Percentiles rank a stretch among this genome's conserved stretches.
Evolutionary conservation across 2,888 invertebrate species (phyloP).

Genomic region (Helicoverpa assulta): DNA sequence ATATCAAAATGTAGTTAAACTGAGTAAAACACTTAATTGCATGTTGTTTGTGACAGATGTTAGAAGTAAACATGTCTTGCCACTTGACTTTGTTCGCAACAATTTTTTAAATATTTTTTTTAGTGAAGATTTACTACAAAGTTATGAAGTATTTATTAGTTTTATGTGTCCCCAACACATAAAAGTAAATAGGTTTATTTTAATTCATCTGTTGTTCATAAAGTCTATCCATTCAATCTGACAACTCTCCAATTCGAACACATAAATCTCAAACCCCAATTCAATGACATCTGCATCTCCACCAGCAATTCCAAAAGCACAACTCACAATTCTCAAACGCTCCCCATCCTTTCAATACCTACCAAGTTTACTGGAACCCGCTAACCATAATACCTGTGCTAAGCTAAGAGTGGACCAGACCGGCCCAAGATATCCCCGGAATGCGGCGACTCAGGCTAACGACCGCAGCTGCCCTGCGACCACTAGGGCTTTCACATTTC

Average conservation of each 20-base stretch:
- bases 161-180: too few species aligned
- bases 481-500: slow-evolving; percentile 67
- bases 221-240: too few species aligned
- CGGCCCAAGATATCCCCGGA: slow-evolving; percentile 53
- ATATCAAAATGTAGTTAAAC: slow-evolving; percentile 33
- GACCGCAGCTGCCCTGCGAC: slow-evolving; percentile 64
- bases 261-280: too few species aligned
- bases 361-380: slow-evolving; percentile 35
- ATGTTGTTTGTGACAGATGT: slow-evolving; percentile 35
- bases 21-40: slow-evolving; percentile 30
- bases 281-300: too few species aligned
- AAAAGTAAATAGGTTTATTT: too few species aligned
- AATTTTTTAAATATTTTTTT: background rate
- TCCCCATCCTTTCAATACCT: slow-evolving; percentile 2
- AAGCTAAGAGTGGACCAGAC: slow-evolving; percentile 42
- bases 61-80: slow-evolving; percentile 27
- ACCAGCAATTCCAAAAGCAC: background rate
- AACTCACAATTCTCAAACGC: background rate
- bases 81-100: slow-evolving; percentile 12
- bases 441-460: slow-evolving; percentile 60
- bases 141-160: background rate
- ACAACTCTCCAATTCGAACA: too few species aligned
- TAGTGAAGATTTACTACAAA: background rate
- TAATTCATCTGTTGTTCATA: too few species aligned
- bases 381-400: slow-evolving; percentile 34